Conservation (phyloP, 2,888 invertebrate genomes). For the Hydrotaea diabolus region DNA sequence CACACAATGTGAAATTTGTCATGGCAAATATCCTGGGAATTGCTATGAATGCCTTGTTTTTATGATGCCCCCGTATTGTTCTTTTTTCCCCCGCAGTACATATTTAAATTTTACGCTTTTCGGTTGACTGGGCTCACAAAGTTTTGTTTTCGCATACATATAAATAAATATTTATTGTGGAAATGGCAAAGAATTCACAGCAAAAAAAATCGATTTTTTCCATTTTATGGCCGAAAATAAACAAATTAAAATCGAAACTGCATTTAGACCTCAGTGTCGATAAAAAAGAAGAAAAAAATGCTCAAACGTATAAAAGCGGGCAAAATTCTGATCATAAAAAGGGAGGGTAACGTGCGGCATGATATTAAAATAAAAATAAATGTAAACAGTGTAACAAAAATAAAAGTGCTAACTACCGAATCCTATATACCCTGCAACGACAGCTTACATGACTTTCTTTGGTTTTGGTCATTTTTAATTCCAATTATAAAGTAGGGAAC, state of each 20-base stretch:
- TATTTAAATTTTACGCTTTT: slow-evolving; percentile 14
- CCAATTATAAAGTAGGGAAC: too few species aligned
- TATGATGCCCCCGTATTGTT: neutral
- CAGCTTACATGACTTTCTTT: too few species aligned
- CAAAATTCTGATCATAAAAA: neutral
- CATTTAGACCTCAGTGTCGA: slow-evolving; percentile 31
- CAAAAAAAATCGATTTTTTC: neutral
- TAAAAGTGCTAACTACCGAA: neutral
- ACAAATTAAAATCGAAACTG: slow-evolving; percentile 24
- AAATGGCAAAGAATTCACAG: neutral
- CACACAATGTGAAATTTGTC: slow-evolving; percentile 16
- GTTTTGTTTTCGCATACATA: neutral
- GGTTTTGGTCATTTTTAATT: too few species aligned
- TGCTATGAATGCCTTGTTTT: neutral
- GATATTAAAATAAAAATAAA: slow-evolving; percentile 29
- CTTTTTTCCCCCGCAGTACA: too few species aligned
- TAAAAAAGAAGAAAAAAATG: neutral
- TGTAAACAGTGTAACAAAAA: slow-evolving; percentile 1
- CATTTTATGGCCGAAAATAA: slow-evolving; percentile 37
- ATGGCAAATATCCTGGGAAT: slow-evolving; percentile 17
- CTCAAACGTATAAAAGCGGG: neutral
- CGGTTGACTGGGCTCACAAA: slow-evolving; percentile 7
- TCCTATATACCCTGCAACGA: too few species aligned
- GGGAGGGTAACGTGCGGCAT: neutral
- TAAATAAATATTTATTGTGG: slow-evolving; percentile 32